phyloP scores from a whole-genome alignment of 2,797 vertebrate genomes.

The Neomorphus geoffroyi region DNA sequence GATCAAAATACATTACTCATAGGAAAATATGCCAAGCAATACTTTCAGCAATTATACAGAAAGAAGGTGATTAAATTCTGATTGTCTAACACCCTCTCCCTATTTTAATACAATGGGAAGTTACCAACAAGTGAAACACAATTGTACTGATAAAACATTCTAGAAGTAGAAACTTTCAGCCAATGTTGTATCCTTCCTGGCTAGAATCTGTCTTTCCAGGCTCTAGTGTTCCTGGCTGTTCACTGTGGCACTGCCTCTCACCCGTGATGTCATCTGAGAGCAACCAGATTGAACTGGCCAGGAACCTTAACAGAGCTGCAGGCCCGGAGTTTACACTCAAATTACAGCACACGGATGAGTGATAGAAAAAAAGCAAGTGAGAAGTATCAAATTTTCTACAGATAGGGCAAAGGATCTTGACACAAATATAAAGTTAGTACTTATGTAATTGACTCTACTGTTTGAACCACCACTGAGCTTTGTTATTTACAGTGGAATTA shows the following conservation, averaged over 20 bases:
- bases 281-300: slow-evolving; percentile 91
- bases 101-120: not conserved
- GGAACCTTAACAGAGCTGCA: slow-evolving; percentile 74
- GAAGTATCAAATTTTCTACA: not conserved
- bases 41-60: not conserved
- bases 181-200: not conserved
- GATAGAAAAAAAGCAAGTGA: not conserved
- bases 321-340: slow-evolving; percentile 87
- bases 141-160: not conserved
- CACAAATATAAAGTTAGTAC: not conserved
- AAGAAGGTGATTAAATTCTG: not conserved
- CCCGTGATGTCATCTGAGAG: slow-evolving; percentile 84
- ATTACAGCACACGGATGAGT: slow-evolving; percentile 70
- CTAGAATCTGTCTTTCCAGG: not conserved
- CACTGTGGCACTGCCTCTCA: slow-evolving; percentile 34
- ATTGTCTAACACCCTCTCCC: not conserved
- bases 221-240: not conserved
- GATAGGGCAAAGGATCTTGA: not conserved
- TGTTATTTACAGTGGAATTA: not conserved
- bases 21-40: not conserved
- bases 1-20: not conserved
- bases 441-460: not conserved
- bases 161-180: not conserved
- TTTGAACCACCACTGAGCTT: not conserved
- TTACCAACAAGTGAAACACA: not conserved